Percentiles rank a stretch among this genome's conserved stretches.
Conservation (phyloP, 2,797 vertebrate genomes). For the Uromys caudimaculatus region DNA sequence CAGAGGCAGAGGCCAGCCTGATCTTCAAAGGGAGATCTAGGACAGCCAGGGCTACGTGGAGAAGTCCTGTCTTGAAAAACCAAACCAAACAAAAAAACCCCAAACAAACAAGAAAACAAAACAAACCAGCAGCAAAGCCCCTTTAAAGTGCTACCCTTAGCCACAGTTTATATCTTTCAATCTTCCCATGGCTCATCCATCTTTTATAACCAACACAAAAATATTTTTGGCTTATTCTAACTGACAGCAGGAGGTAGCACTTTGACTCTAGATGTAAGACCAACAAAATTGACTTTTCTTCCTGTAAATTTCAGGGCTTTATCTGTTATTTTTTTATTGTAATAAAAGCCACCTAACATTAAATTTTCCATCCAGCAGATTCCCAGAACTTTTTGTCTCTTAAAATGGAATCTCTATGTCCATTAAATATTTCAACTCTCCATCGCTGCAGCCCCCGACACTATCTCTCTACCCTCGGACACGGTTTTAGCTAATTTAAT, state of each 20-base stretch:
- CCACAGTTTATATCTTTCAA: not conserved
- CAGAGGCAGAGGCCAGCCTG: too few relatives aligned
- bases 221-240: not conserved
- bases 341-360: not conserved
- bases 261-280: not conserved
- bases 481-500: not conserved
- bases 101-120: not conserved
- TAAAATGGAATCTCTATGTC: not conserved
- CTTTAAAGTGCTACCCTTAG: not conserved
- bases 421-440: not conserved
- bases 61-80: not conserved
- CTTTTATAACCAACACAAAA: constrained; percentile 3
- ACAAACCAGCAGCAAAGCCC: too few relatives aligned
- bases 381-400: not conserved
- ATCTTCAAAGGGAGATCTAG: not conserved
- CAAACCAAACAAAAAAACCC: not conserved
- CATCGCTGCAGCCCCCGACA: not conserved
- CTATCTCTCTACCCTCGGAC: not conserved
- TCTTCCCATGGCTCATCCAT: not conserved
- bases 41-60: not conserved
- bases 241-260: not conserved
- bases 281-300: not conserved
- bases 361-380: not conserved
- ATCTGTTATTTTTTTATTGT: not conserved
- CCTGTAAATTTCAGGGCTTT: not conserved